A percentile compares a stretch with the other conserved stretches of the same genome.
phyloP scores from a whole-genome alignment of 2,113 vertebrate species.

The Odocoileus virginianus region DNA sequence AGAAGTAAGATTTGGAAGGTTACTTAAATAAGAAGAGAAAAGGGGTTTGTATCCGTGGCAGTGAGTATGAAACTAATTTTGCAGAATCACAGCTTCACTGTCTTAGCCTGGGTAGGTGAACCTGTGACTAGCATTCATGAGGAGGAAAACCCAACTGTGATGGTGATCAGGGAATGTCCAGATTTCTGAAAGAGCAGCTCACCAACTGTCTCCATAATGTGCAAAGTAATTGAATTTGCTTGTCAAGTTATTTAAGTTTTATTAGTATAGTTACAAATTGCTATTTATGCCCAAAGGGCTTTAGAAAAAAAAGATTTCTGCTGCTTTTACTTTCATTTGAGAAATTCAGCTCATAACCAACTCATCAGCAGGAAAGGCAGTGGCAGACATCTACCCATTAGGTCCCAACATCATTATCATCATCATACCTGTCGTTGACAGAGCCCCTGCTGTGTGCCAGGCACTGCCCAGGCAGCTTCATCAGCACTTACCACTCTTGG shows the following conservation, averaged over 20 bases:
- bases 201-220: background rate
- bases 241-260: background rate
- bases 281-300: background rate
- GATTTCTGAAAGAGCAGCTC: background rate
- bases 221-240: background rate
- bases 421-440: background rate
- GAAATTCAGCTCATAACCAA: background rate
- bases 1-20: background rate
- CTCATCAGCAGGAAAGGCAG: background rate
- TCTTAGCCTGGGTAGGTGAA: background rate
- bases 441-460: background rate
- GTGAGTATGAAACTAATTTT: background rate
- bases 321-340: background rate
- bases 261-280: background rate
- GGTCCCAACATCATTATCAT: background rate
- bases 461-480: background rate
- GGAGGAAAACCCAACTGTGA: background rate
- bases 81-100: background rate
- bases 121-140: background rate
- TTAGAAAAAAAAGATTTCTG: background rate
- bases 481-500: background rate
- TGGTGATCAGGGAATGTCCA: background rate
- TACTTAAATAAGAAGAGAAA: conserved; percentile 3
- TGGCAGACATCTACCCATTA: background rate
- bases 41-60: background rate